These are phyloP conservation scores for Spatulosminthurus flaviceps DNA, from an alignment of 2,888 invertebrate genomes.

Conservation along the genomic window DNA sequence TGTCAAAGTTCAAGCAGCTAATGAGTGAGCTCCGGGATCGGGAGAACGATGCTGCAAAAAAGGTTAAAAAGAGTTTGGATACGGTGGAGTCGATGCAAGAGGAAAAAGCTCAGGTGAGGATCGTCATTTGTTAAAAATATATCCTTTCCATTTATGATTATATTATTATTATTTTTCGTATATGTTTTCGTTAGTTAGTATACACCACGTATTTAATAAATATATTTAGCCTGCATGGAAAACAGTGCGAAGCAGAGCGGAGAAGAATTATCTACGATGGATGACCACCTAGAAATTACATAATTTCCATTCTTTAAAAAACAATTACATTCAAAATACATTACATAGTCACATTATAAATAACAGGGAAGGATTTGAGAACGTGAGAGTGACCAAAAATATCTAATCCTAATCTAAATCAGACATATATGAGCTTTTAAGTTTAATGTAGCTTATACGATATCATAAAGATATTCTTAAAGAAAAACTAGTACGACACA, in stretches of 20 bases:
- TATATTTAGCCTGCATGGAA: slow-evolving; percentile 51
- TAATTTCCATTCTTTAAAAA: slow-evolving; percentile 22
- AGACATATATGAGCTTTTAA: no score
- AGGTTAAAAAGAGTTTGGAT: slow-evolving; percentile 76
- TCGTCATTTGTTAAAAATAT: no score
- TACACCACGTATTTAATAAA: slow-evolving; percentile 22
- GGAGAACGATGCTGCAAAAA: slow-evolving; percentile 73
- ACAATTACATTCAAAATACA: neutral
- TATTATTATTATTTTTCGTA: neutral
- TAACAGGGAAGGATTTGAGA: no score
- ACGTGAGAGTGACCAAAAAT: no score
- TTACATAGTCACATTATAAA: slow-evolving; percentile 1
- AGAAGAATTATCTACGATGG: slow-evolving; percentile 51
- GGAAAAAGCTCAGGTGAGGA: slow-evolving; percentile 72
- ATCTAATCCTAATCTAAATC: no score
- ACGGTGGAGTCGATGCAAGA: slow-evolving; percentile 80
- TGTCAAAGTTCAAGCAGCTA: slow-evolving; percentile 75
- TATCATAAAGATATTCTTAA: no score
- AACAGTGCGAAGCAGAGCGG: slow-evolving; percentile 37
- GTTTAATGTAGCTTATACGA: no score
- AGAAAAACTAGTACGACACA: no score
- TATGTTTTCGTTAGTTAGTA: slow-evolving; percentile 6
- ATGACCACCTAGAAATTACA: slow-evolving; percentile 45
- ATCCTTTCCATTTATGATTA: no score
- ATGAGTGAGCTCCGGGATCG: slow-evolving; percentile 74